Base-by-base conservation (phyloP, 1,140 invertebrate genomes). In the Pseudomyrmex sp. region DNA sequence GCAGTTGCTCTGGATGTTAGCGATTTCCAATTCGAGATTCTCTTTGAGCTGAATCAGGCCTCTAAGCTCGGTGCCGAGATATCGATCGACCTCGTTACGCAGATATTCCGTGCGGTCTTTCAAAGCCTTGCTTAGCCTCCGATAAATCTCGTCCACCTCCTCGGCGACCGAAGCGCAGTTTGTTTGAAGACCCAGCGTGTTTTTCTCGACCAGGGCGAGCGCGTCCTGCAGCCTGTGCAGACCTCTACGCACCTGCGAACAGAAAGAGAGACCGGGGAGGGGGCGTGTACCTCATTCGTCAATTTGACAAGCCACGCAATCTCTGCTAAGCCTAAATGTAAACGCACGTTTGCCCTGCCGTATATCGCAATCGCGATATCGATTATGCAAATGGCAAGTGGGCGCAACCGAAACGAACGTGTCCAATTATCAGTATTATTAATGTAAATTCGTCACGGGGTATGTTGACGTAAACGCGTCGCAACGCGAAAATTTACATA, bases 1-100 rank as follows among this genome's bases (percentile, higher is more conserved):
- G 95, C 98, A 99, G 94, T 99, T 99, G 91, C 98, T 98, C 89
- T 97, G 96, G 80, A 99, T 98, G 94, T 99, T 99, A 65, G 96
- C 96, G 89, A 99, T 97, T 95, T 99, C 98, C 91, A 97, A 96
- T 92, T 99, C 98, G 80, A 99, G 94, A 93, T 98, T 98, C 93
- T 98, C 97, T 94, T 98, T 98, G n/a, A 99, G 95, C 75, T 97
- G 96, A 23, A 96, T 96, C 61, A 99, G 95, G 88, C 97, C 97
- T 85, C 97, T 95, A 89, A 98, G 94, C 95, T 99, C 98, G 46
- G 96, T 96, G 63, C 96, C 95, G 86, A 98, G 94, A 92, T 99
- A 99, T 82, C 97, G 96, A 92, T 99, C 98, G 59, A 99, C 96
- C 95, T 99, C 98, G 89, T 96, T 96, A 89, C 98, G 96, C 80